Conservation (phyloP, 2,113 vertebrate genomes). For the Enhydra lutris region DNA sequence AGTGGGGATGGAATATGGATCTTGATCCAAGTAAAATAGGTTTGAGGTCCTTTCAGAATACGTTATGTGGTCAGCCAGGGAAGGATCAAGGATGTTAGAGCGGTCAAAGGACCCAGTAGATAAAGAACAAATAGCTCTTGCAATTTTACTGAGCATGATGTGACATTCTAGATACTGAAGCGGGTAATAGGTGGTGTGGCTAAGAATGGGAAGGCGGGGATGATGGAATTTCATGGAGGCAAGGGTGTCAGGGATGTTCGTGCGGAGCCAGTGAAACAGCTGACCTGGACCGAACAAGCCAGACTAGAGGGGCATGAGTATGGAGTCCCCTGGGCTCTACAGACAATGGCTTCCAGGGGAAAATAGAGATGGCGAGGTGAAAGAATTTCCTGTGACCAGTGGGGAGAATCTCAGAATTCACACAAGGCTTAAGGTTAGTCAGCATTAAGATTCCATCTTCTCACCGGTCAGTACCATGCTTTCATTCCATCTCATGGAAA, state of each 20-base stretch:
- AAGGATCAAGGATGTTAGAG: neutral
- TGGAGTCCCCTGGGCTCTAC: neutral
- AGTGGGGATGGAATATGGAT: neutral
- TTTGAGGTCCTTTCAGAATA: neutral
- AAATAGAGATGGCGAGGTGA: neutral
- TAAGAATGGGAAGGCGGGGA: neutral
- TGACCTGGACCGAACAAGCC: neutral
- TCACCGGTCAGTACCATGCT: neutral
- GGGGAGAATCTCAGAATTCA: neutral
- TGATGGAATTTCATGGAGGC: neutral
- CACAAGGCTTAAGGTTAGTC: neutral
- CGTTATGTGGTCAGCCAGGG: neutral
- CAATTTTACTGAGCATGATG: neutral
- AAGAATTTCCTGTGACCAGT: neutral
- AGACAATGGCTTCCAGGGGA: neutral
- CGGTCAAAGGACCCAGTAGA: neutral
- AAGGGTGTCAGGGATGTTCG: neutral
- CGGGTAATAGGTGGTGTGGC: neutral
- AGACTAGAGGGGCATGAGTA: neutral
- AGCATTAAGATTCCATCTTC: neutral
- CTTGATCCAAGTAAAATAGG: neutral
- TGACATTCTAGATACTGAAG: neutral
- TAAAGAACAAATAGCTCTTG: neutral
- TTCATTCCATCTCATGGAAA: neutral
- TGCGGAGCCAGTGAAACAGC: neutral